Percentiles rank a stretch among this genome's conserved stretches.
Conservation (phyloP, 2,888 invertebrate genomes). For the Thecophora atra region DNA sequence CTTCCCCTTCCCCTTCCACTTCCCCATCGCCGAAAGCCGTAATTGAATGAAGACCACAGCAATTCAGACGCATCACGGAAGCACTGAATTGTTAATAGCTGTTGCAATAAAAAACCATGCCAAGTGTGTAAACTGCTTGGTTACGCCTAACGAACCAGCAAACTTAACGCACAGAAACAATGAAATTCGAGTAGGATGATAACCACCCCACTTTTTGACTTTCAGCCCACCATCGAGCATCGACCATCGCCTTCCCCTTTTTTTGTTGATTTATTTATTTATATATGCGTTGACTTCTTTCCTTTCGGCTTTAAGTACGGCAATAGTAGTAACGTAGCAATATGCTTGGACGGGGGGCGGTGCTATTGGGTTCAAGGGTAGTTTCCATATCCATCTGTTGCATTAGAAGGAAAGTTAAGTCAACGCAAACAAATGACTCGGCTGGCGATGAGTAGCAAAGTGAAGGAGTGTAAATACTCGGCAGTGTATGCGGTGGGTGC, state of each 20-base stretch:
- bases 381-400: constrained; percentile 28
- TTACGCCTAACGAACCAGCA: constrained; percentile 24
- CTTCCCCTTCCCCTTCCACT: too few species aligned
- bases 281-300: not conserved
- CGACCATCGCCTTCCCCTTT: too few species aligned
- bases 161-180: constrained; percentile 4
- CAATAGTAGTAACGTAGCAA: constrained; percentile 16
- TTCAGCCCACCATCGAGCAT: constrained; percentile 1
- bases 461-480: constrained; percentile 2
- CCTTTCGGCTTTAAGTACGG: not conserved
- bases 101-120: constrained; percentile 18
- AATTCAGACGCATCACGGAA: constrained; percentile 12
- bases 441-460: not conserved
- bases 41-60: constrained; percentile 19
- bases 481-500: not conserved
- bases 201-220: constrained; percentile 8
- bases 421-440: constrained; percentile 2
- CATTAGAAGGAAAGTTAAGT: not conserved
- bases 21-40: not conserved
- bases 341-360: not conserved
- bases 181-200: not conserved
- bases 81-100: constrained; percentile 8
- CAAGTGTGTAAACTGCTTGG: constrained; percentile 29
- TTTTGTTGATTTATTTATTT: not conserved
- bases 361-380: constrained; percentile 1